Evolutionary conservation across 2,113 vertebrate species (phyloP), one percentile per base, ranked within the genome.

Genomic region (Eulemur rufifrons): DNA sequence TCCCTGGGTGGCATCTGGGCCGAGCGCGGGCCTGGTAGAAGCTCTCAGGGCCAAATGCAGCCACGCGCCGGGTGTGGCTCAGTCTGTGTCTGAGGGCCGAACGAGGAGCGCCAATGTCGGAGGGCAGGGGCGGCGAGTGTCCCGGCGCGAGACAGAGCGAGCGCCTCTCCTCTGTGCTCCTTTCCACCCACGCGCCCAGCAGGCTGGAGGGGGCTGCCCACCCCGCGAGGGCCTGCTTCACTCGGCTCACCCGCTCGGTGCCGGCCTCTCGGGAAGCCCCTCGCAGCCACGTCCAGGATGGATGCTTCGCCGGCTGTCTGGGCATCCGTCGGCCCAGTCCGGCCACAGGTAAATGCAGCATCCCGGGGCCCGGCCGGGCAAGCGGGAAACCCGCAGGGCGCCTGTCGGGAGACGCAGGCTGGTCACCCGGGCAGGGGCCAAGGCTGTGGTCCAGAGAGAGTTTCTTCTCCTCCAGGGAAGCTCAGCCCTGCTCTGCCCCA

Each of bases 31-130:
- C 39, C 37, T 54, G 21, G 3, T 2, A 14, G 3, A 2, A 2
- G 14, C 0, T 5, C 73, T 42, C 54, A 2, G 18, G 1, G 1
- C n/a, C 1, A 8, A 29, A 3, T 0, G 3, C 0, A 3, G 59
- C 2, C 3, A 27, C 12, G 10, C 11, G 10, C 11, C 13, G 2
- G 39, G 71, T 45, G 71, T 29, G 14, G 17, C 14, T 74, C 42
- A 8, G 71, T 2, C 42, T 25, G 42, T 15, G 27, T 42, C 42
- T 29, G 6, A 29, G 29, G 42, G 42, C 15, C 12, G 14, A 17
- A 17, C 14, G 3, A 47, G 71, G 42, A 29, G 42, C 27, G 8
- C 8, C 8, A 17, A 1, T 32, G 42, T 42, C 42, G 0, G 0
- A 4, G 73, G 12, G 13, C 42, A 9, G 73, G 73, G 9, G 25